Base-by-base conservation (phyloP, 2,888 invertebrate species). In the Pterostichus madidus region DNA sequence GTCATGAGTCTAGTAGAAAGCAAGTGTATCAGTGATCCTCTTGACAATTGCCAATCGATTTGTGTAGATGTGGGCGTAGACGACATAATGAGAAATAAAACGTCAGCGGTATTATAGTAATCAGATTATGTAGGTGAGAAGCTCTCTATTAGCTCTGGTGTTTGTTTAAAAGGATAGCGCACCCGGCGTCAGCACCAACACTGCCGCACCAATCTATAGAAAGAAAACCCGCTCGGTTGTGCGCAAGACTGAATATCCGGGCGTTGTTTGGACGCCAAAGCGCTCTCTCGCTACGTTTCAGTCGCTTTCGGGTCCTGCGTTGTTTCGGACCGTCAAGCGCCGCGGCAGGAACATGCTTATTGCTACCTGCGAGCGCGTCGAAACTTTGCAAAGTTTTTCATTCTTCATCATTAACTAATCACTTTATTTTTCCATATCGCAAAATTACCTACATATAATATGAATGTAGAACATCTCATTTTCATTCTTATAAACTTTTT, bases 211-310 rank as follows among this genome's bases (percentile, higher is more conserved):
- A 39, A 71, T 71, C 68, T 44, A 71, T 71, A 71, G 68, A 44
- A 71, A 71, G 68, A 71, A 71, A 71, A 6, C 7, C 17, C 32
- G n/a, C 10, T 24, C 2, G 24, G n/a, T 81, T 84, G 83, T 86
- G 87, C 86, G 87, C 87, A 86, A 85, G 86, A 84, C 85, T 86
- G 84, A 83, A 84, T 84, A 84, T 86, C 86, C 87, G 88, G 88
- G 88, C 87, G 88, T 87, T 86, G 84, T 84, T 83, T 84, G 80
- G 80, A 78, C 81, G 71, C 59, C 71, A 82, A 79, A 82, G 68
- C 71, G 76, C 84, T 80, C 80, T 80, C 83, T 75, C 73, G 59
- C 52, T 49, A 61, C 73, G 78, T 83, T 78, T 77, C 53, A 44
- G 82, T 82, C 71, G 82, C 76, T 56, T 83, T 83, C 76, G 64